phyloP scores from a whole-genome alignment of 2,888 invertebrate species.

The Amphipoea lucens region DNA sequence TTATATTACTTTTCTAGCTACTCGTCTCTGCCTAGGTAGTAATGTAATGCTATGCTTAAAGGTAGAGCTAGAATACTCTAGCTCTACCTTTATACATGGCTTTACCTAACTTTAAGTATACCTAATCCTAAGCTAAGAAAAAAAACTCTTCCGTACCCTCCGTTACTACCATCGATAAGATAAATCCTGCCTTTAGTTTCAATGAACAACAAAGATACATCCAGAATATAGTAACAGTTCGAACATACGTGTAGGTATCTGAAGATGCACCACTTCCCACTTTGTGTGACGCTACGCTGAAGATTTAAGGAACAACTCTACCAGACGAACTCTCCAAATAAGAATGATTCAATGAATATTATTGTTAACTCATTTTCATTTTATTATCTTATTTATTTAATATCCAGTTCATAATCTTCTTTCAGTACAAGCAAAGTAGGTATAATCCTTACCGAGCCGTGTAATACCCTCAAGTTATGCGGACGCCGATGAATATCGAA shows the following conservation, averaged over 20 bases:
- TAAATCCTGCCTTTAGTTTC: neutral
- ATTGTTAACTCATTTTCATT: neutral
- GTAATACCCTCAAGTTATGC: conserved; percentile 78
- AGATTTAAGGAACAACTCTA: conserved; percentile 1
- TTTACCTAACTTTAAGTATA: neutral
- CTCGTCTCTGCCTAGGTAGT: neutral
- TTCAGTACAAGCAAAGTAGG: conserved; percentile 67
- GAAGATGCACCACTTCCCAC: neutral
- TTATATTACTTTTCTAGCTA: neutral
- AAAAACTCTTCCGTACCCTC: neutral
- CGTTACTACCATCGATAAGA: neutral
- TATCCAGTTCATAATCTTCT: conserved; percentile 71
- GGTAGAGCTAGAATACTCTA: neutral
- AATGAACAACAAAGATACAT: neutral
- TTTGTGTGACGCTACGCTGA: neutral
- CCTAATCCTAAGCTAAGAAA: neutral
- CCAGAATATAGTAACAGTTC: neutral
- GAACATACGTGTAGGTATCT: neutral
- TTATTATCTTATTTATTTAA: conserved; percentile 24
- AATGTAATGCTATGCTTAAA: neutral
- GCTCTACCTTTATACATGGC: no score
- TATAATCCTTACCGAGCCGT: conserved; percentile 83
- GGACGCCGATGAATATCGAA: conserved; percentile 78
- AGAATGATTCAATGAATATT: neutral
- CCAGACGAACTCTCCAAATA: neutral